Evolutionary conservation across 2,113 vertebrate species (phyloP), one percentile per base, ranked within the genome.

Genomic region (Thamnophis sirtalis): DNA sequence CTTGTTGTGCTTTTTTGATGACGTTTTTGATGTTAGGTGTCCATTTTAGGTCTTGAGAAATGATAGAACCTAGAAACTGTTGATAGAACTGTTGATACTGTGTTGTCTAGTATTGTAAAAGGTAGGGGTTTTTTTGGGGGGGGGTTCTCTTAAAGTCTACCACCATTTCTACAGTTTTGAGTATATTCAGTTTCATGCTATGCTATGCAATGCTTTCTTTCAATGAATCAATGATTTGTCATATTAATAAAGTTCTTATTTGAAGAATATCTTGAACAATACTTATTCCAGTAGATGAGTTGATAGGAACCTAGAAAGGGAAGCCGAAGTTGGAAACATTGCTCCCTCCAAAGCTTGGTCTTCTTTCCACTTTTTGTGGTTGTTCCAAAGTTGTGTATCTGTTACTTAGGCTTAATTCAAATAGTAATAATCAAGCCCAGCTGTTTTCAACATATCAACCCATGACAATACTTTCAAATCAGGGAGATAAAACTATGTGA

Each of bases 401-500:
- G 15, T 19, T 80, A 80, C 15, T 33, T n/a, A n/a, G n/a, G n/a
- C n/a, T n/a, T n/a, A n/a, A n/a, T n/a, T n/a, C n/a, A n/a, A n/a
- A n/a, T n/a, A n/a, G n/a, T n/a, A n/a, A n/a, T n/a, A n/a, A n/a
- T n/a, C n/a, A n/a, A n/a, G n/a, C n/a, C n/a, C n/a, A n/a, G n/a
- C n/a, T n/a, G 15, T 80, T 38, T 80, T 38, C 68, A 21, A 38
- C 33, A 80, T 38, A 38, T 38, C 10, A 49, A 49, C n/a, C 92
- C 87, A 91, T 89, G 87, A 89, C 88, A 94, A 17, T 33, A 68
- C 9, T 1, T 93, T 93, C 17, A 38, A 11, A 90, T 50, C 17
- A 58, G 58, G 90, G 85, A 87, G 49, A 58, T 93, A 54, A 87
- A 92, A 89, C n/a, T n/a, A n/a, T 92, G 90, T 38, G 95, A 92